A percentile compares a stretch with the other conserved stretches of the same genome.
These are phyloP conservation scores for Crax fasciolata DNA, from an alignment of 2,797 vertebrate species.

Conservation along the genomic window DNA sequence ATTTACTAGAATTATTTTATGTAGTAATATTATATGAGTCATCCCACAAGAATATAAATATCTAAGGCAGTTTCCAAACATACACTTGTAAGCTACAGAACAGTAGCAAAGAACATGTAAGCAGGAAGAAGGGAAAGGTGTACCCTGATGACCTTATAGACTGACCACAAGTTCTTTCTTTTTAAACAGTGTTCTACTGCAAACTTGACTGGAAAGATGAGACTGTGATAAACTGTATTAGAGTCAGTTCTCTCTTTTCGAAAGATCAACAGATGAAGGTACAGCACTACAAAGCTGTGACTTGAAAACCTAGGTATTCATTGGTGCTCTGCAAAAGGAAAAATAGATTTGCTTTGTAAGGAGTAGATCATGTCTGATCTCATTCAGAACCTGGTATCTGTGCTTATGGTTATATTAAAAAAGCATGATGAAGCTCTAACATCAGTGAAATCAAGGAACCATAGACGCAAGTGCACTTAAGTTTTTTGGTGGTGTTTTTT, in stretches of 20 bases:
- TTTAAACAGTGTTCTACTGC: not conserved
- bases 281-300: not conserved
- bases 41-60: not conserved
- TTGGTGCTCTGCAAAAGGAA: not conserved
- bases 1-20: not conserved
- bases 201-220: not conserved
- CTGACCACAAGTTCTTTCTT: not conserved
- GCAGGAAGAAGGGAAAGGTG: not conserved
- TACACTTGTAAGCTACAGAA: not conserved
- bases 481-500: not conserved
- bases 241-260: not conserved
- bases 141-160: not conserved
- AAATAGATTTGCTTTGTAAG: not conserved
- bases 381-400: not conserved
- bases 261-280: not conserved
- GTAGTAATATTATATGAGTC: not conserved
- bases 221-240: not conserved
- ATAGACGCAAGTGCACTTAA: not conserved
- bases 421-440: accelerated
- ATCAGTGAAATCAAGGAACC: not conserved
- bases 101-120: not conserved
- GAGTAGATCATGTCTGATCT: not conserved
- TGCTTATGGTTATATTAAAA: not conserved
- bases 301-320: not conserved
- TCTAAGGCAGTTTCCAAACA: not conserved